Evolutionary conservation across 2,888 invertebrate species (phyloP).

Genomic region (Salpingus planirostris): DNA sequence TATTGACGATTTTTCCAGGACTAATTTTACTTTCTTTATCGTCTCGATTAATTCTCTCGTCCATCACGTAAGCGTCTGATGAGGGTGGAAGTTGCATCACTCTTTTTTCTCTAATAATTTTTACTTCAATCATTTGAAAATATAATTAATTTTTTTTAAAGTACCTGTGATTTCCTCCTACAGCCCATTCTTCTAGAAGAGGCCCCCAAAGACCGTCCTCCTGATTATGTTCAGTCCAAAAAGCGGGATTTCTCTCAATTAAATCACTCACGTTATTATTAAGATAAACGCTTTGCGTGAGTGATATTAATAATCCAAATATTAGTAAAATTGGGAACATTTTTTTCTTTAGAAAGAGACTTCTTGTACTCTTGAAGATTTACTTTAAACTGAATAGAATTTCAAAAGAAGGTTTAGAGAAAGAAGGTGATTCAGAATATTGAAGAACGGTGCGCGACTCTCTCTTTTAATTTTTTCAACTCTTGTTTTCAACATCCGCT

Average conservation of each 20-base stretch:
- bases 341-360: too few species aligned
- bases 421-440: constrained; percentile 6
- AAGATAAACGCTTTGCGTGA: too few species aligned
- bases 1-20: constrained; percentile 31
- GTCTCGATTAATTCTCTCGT: constrained; percentile 17
- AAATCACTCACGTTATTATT: too few species aligned
- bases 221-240: constrained; percentile 30
- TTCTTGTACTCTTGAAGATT: too few species aligned
- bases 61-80: constrained; percentile 23
- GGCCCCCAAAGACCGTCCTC: constrained; percentile 52
- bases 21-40: constrained; percentile 30
- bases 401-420: too few species aligned
- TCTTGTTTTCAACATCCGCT: not conserved
- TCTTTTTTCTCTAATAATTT: constrained; percentile 35
- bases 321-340: too few species aligned
- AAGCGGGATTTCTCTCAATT: constrained; percentile 23
- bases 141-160: constrained; percentile 5
- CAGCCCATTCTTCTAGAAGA: constrained; percentile 55
- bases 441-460: constrained; percentile 9
- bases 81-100: constrained; percentile 35
- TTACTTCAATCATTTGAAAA: too few species aligned
- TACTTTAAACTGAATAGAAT: too few species aligned
- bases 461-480: constrained; percentile 8
- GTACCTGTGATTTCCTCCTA: constrained; percentile 32
- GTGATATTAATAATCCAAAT: too few species aligned